A percentile compares a stretch with the other conserved stretches of the same genome.
These are phyloP conservation scores for Platerodrilus igneus DNA, from an alignment of 2,888 invertebrate genomes.

Conservation along the genomic window DNA sequence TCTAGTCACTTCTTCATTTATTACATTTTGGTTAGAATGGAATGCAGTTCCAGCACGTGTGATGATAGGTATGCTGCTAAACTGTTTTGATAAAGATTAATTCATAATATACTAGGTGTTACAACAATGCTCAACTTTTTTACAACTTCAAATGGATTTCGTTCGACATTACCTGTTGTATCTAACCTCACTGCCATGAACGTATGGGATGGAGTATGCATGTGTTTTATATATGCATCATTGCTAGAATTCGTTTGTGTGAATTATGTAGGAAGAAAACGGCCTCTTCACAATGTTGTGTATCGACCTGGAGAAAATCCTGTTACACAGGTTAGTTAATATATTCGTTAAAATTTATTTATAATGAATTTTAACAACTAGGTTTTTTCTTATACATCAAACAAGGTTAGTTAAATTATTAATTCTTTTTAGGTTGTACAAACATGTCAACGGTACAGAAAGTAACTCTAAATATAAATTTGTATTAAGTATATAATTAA, in stretches of 20 bases:
- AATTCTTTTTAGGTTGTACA: not conserved
- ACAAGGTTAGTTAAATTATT: not conserved
- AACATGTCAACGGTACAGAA: no score
- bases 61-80: slow-evolving; percentile 78
- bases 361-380: no score
- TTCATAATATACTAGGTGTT: slow-evolving; percentile 66
- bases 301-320: slow-evolving; percentile 88
- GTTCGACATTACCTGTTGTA: slow-evolving; percentile 87
- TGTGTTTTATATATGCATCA: slow-evolving; percentile 95
- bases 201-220: slow-evolving; percentile 95
- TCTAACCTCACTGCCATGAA: slow-evolving; percentile 94
- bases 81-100: no score
- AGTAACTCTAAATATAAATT: no score
- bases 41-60: slow-evolving; percentile 94
- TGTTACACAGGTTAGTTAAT: slow-evolving; percentile 75
- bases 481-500: no score
- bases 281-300: slow-evolving; percentile 83
- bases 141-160: slow-evolving; percentile 90
- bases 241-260: slow-evolving; percentile 92
- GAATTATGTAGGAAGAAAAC: slow-evolving; percentile 88
- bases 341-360: no score
- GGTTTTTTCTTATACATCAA: not conserved
- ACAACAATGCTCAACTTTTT: slow-evolving; percentile 98
- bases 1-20: slow-evolving; percentile 94
- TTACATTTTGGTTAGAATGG: slow-evolving; percentile 97